A percentile compares a stretch with the other conserved stretches of the same genome.
Evolutionary conservation across 2,888 invertebrate species (phyloP).

Genomic region (Ectemnius continuus): DNA sequence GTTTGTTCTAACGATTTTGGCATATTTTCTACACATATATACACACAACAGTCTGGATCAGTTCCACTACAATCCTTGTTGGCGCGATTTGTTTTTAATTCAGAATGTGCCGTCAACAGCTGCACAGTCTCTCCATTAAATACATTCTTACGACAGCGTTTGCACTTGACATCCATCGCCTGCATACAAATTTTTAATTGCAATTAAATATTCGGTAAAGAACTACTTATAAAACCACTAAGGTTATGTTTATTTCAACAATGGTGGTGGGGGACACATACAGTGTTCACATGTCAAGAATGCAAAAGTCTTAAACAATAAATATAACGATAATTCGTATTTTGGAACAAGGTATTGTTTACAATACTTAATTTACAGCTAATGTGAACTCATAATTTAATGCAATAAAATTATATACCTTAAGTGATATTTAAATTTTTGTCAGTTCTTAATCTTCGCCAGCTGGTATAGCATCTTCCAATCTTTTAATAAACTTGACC

Average conservation of each 20-base stretch:
- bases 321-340: too few relatives aligned
- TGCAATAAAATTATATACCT: neutral
- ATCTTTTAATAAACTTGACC: slow-evolving; percentile 94
- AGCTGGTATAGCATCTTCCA: slow-evolving; percentile 98
- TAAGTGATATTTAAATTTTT: slow-evolving; percentile 8
- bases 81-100: slow-evolving; percentile 26
- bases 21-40: slow-evolving; percentile 42
- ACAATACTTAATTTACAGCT: too few relatives aligned
- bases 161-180: slow-evolving; percentile 52
- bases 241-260: too few relatives aligned
- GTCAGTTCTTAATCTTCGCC: slow-evolving; percentile 91
- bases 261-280: too few relatives aligned
- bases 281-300: too few relatives aligned
- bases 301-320: too few relatives aligned
- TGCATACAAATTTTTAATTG: slow-evolving; percentile 9
- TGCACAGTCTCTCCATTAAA: slow-evolving; percentile 25
- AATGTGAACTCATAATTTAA: neutral
- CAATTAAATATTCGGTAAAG: slow-evolving; percentile 6
- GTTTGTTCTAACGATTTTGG: slow-evolving; percentile 50
- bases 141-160: slow-evolving; percentile 47
- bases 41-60: slow-evolving; percentile 42
- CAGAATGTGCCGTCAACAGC: slow-evolving; percentile 46
- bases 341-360: too few relatives aligned
- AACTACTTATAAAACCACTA: neutral
- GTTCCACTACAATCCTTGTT: slow-evolving; percentile 35